phyloP scores from a whole-genome alignment of 2,113 vertebrate genomes.

The Pungitius pungitius region DNA sequence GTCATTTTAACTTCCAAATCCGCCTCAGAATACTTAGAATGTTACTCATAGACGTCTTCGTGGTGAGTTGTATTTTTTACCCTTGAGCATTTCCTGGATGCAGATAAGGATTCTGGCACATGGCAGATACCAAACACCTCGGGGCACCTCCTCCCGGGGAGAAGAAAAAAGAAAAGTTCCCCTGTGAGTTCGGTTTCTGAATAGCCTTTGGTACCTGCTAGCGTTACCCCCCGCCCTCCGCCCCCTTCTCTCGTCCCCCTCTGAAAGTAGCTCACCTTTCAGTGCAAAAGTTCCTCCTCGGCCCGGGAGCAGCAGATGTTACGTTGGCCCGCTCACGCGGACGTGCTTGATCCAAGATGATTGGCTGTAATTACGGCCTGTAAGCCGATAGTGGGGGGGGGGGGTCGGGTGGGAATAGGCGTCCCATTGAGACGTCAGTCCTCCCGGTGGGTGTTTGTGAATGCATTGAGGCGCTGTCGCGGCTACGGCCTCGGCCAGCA shows the following conservation, averaged over 20 bases:
- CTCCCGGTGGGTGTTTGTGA: conserved; percentile 67
- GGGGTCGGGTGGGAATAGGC: too few species aligned
- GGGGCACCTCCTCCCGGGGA: conserved; percentile 59
- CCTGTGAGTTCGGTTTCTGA: conserved; percentile 47
- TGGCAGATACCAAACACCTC: conserved; percentile 64
- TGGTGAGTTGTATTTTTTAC: too few species aligned
- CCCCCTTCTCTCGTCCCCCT: conserved; percentile 32
- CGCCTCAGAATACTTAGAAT: conserved; percentile 14
- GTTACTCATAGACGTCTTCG: conserved; percentile 42
- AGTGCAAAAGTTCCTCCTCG: conserved; percentile 51
- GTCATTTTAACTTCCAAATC: conserved; percentile 32
- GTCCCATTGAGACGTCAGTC: conserved; percentile 80
- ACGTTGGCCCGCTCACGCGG: conserved; percentile 73
- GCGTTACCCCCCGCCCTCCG: conserved; percentile 20
- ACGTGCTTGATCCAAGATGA: conserved; percentile 80
- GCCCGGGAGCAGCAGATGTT: conserved; percentile 79
- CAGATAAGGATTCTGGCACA: too few species aligned
- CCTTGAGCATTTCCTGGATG: too few species aligned
- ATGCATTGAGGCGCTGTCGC: conserved; percentile 66
- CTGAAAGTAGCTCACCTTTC: conserved; percentile 73
- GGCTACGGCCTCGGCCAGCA: conserved; percentile 48
- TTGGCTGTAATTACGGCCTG: conserved; percentile 83
- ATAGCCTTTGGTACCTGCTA: conserved; percentile 61
- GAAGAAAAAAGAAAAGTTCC: neutral
- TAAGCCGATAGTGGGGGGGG: conserved; percentile 81